phyloP scores from a whole-genome alignment of 2,113 vertebrate species.

The Eulemur rufifrons region DNA sequence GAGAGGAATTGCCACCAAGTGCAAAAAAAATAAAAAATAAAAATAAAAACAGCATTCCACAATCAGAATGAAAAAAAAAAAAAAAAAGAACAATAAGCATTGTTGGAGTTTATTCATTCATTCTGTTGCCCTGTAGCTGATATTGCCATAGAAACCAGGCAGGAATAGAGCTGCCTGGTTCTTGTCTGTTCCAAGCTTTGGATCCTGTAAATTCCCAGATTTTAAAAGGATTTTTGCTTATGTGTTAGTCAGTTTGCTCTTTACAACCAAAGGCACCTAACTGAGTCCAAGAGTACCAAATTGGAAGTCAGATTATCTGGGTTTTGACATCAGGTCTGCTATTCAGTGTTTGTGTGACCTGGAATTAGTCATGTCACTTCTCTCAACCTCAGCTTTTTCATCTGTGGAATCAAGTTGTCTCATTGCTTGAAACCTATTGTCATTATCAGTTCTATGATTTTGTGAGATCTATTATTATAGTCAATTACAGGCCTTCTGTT shows the following conservation, averaged over 20 bases:
- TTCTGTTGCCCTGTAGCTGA: not conserved
- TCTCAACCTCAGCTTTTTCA: constrained; percentile 2
- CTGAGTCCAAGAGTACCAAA: not conserved
- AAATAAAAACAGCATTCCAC: not conserved
- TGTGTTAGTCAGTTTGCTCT: not conserved
- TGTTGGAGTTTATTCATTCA: not conserved
- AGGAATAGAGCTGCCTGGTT: not conserved
- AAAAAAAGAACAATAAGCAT: not conserved
- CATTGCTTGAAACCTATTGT: not conserved
- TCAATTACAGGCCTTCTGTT: constrained; percentile 40
- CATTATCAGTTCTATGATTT: constrained; percentile 7
- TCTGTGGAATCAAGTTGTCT: not conserved
- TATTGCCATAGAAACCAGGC: constrained; percentile 53
- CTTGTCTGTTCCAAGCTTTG: not conserved
- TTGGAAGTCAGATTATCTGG: not conserved
- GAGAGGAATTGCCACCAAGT: not conserved
- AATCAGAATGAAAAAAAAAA: not conserved
- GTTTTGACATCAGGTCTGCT: not conserved
- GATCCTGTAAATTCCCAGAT: not conserved
- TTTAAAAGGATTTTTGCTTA: constrained; percentile 23
- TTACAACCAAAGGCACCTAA: not conserved
- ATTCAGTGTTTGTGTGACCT: constrained; percentile 3
- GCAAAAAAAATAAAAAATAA: not conserved
- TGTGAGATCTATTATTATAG: constrained; percentile 45
- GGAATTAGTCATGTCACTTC: not conserved